phyloP scores from a whole-genome alignment of 1,140 invertebrate genomes.

The Trachymyrmex cornetzi region DNA sequence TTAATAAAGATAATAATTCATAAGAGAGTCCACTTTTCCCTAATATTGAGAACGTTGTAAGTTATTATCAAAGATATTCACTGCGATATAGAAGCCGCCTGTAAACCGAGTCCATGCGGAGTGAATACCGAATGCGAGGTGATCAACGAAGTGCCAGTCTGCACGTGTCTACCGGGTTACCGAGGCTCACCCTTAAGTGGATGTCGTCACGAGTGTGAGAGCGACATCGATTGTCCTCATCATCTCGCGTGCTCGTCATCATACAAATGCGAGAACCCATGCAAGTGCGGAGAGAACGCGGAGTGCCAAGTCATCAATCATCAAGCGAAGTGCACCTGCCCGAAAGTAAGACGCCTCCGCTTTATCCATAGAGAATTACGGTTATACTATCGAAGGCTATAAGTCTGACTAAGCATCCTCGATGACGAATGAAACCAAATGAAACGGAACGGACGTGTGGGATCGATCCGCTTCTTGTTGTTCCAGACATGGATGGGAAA shows the following conservation, averaged over 20 bases:
- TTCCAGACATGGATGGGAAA: slow-evolving; percentile 91
- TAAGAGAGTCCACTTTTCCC: too few relatives aligned
- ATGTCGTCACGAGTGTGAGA: slow-evolving; percentile 93
- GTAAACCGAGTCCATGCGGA: slow-evolving; percentile 93
- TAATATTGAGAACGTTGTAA: background rate
- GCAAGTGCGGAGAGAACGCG: slow-evolving; percentile 93
- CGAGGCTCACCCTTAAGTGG: slow-evolving; percentile 91
- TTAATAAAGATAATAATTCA: too few relatives aligned
- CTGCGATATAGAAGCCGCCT: slow-evolving; percentile 90
- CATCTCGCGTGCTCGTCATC: slow-evolving; percentile 90
- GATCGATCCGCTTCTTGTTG: slow-evolving; percentile 24
- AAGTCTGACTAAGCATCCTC: slow-evolving; percentile 20
- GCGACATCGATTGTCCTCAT: slow-evolving; percentile 91
- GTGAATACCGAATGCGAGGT: slow-evolving; percentile 93
- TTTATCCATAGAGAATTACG: slow-evolving; percentile 26
- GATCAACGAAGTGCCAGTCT: slow-evolving; percentile 91
- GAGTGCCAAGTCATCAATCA: slow-evolving; percentile 93
- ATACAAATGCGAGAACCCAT: slow-evolving; percentile 93
- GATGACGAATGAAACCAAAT: background rate
- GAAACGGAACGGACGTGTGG: background rate
- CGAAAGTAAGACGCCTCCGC: slow-evolving; percentile 87
- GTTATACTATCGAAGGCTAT: background rate
- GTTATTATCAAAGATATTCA: background rate
- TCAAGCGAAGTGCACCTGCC: slow-evolving; percentile 93
- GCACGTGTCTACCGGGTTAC: slow-evolving; percentile 91